Conservation (phyloP, 2,888 invertebrate species). For the Imbricaverruca yamaguchii region DNA sequence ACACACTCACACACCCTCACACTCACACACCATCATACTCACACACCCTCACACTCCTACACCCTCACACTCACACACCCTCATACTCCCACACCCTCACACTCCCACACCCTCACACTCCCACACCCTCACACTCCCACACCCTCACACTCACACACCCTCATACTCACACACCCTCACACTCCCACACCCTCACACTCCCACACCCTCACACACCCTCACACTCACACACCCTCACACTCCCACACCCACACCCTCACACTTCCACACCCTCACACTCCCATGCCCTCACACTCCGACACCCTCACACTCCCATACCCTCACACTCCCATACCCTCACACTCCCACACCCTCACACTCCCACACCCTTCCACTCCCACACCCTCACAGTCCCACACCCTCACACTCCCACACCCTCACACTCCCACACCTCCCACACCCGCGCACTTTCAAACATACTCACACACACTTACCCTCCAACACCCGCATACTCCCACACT, state of each 20-base stretch:
- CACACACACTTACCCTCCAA: background rate
- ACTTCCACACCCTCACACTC: background rate
- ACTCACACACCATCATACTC: background rate
- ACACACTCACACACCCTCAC: background rate
- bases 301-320: background rate
- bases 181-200: background rate
- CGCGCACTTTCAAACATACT: background rate
- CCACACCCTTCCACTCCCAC: background rate
- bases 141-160: background rate
- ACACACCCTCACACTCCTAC: background rate
- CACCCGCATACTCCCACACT: background rate
- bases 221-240: slow-evolving; percentile 1
- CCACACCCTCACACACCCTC: background rate
- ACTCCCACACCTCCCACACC: background rate
- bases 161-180: background rate
- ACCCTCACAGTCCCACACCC: background rate
- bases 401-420: background rate
- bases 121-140: background rate
- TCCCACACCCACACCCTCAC: background rate
- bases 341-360: background rate
- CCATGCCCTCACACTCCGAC: background rate
- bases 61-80: background rate
- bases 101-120: background rate
- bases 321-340: background rate
- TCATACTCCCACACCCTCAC: background rate